Conservation (phyloP, 2,113 vertebrate genomes). For the Trachemys scripta region DNA sequence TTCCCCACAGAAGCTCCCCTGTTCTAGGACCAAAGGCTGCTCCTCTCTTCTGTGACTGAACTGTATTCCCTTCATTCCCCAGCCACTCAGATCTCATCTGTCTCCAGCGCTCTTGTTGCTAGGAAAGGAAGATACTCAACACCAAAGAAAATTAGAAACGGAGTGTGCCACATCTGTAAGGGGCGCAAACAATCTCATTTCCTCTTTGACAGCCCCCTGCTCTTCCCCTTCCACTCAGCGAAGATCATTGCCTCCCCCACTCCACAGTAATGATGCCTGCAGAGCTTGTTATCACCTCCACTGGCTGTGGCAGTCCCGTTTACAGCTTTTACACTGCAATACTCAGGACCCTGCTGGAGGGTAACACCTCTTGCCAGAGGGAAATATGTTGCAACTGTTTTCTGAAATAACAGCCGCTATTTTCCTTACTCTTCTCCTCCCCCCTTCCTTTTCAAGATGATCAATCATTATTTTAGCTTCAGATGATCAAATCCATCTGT, state of each 20-base stretch:
- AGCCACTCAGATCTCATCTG: not conserved
- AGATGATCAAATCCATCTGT: conserved; percentile 64
- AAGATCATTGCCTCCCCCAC: not conserved
- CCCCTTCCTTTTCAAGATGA: conserved; percentile 48
- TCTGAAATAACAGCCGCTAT: conserved; percentile 52
- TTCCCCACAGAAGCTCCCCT: not conserved
- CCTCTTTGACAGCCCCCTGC: too few relatives aligned
- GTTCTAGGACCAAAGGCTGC: not conserved
- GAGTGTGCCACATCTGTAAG: not conserved
- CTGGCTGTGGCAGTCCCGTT: not conserved
- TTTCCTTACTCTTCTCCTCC: conserved; percentile 4
- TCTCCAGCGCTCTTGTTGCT: not conserved
- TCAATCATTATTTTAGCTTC: conserved; percentile 64
- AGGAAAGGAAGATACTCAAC: not conserved
- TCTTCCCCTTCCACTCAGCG: not conserved
- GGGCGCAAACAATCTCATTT: not conserved
- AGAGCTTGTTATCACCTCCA: not conserved
- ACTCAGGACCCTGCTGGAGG: fast-evolving
- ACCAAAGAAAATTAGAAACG: not conserved
- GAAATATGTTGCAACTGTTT: conserved; percentile 9
- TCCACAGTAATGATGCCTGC: not conserved
- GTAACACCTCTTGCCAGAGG: conserved; percentile 25
- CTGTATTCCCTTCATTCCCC: not conserved
- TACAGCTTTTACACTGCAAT: not conserved
- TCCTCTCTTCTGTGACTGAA: not conserved